Evolutionary conservation across 2,113 vertebrate genomes (phyloP).

Genomic region (Drymodes brunneopygia): DNA sequence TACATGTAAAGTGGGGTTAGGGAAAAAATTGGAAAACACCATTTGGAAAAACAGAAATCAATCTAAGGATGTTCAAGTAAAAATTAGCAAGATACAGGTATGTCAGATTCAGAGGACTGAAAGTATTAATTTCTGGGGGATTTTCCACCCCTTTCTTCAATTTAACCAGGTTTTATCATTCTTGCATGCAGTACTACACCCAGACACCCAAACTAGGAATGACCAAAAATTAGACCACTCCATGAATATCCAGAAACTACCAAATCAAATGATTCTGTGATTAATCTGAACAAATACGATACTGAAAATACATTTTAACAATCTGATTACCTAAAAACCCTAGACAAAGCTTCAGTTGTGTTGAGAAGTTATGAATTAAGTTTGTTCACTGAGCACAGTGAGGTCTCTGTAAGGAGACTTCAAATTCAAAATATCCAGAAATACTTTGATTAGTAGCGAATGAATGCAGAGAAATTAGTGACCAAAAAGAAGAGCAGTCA

Average conservation of each 20-base stretch:
- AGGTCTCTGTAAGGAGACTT: background rate
- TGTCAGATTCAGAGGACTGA: background rate
- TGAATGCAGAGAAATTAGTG: background rate
- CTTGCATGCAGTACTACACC: background rate
- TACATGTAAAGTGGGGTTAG: background rate
- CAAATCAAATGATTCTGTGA: background rate
- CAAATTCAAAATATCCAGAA: background rate
- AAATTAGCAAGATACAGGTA: background rate
- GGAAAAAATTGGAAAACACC: too few relatives aligned
- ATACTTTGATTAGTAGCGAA: background rate
- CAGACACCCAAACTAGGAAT: background rate
- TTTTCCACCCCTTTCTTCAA: background rate
- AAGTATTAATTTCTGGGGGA: background rate
- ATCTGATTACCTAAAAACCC: background rate
- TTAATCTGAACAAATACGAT: fast-evolving
- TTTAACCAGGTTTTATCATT: background rate
- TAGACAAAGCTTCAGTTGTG: background rate
- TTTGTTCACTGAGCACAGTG: fast-evolving
- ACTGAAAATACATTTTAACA: background rate
- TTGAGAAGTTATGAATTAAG: background rate
- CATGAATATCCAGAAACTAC: background rate
- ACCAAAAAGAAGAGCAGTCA: background rate
- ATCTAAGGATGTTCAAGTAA: background rate
- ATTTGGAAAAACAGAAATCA: background rate
- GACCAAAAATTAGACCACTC: background rate